A percentile compares a stretch with the other conserved stretches of the same genome.
Evolutionary conservation across 2,113 vertebrate species (phyloP).

Genomic region (Eurystomus gularis): DNA sequence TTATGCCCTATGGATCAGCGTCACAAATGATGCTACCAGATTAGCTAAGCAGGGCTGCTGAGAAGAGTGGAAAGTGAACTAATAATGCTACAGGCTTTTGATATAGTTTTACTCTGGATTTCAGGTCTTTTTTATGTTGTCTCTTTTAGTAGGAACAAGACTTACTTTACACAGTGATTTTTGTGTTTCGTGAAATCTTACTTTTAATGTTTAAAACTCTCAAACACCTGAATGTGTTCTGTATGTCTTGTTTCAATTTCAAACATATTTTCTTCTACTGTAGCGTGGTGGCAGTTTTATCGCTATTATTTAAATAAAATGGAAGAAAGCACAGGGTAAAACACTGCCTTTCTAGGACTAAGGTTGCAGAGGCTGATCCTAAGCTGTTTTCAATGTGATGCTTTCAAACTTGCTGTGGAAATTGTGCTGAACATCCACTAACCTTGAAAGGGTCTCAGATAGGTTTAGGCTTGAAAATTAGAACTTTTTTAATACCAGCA

Average conservation of each 20-base stretch:
- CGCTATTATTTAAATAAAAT: not conserved
- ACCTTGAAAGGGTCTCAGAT: not conserved
- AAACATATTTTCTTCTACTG: not conserved
- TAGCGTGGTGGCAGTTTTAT: not conserved
- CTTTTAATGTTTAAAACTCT: not conserved
- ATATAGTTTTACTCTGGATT: not conserved
- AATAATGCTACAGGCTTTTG: not conserved
- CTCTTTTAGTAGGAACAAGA: not conserved
- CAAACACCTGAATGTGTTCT: not conserved
- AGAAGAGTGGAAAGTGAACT: not conserved
- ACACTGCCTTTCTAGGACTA: not conserved
- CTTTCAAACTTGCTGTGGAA: not conserved
- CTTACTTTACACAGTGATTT: not conserved
- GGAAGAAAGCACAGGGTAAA: not conserved
- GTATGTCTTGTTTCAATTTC: not conserved
- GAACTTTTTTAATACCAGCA: not conserved
- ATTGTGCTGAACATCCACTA: not conserved
- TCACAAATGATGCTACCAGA: conserved; percentile 22
- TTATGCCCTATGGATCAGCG: conserved; percentile 34
- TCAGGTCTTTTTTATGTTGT: not conserved
- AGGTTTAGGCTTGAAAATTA: not conserved
- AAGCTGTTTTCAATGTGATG: not conserved
- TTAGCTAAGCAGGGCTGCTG: conserved; percentile 21
- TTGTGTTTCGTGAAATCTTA: not conserved
- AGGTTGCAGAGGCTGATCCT: not conserved